Percentiles rank a stretch among this genome's conserved stretches.
Conservation (phyloP, 2,113 vertebrate species). For the Xenotilapia leptura region DNA sequence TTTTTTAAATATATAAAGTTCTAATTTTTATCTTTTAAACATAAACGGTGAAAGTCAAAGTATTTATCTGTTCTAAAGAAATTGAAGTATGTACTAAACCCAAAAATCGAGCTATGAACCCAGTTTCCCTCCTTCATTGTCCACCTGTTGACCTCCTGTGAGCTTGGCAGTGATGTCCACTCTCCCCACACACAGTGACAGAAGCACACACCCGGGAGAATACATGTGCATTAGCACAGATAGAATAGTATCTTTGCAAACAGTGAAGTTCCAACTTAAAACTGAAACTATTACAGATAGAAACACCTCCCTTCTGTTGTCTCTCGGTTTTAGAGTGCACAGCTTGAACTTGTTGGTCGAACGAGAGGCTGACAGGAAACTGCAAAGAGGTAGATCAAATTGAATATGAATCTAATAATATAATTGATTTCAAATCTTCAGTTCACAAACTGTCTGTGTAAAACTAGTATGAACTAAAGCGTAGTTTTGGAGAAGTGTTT, state of each 20-base stretch:
- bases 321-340: accelerated
- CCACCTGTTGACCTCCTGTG: background rate
- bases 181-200: background rate
- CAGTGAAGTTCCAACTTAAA: background rate
- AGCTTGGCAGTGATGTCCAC: background rate
- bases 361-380: background rate
- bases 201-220: background rate
- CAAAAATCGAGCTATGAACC: background rate
- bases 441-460: background rate
- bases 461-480: accelerated
- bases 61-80: background rate
- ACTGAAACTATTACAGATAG: background rate
- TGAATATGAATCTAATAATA: background rate
- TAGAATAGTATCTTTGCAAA: background rate
- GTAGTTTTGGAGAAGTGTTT: background rate
- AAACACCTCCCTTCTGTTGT: accelerated
- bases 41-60: accelerated
- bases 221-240: background rate
- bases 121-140: accelerated
- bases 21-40: background rate
- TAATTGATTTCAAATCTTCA: background rate
- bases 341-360: accelerated
- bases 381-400: background rate
- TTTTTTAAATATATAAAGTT: background rate
- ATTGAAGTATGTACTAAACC: accelerated